Percentiles rank a stretch among this genome's conserved stretches.
phyloP scores from a whole-genome alignment of 1,140 invertebrate genomes.

The Bombyx mandarina region DNA sequence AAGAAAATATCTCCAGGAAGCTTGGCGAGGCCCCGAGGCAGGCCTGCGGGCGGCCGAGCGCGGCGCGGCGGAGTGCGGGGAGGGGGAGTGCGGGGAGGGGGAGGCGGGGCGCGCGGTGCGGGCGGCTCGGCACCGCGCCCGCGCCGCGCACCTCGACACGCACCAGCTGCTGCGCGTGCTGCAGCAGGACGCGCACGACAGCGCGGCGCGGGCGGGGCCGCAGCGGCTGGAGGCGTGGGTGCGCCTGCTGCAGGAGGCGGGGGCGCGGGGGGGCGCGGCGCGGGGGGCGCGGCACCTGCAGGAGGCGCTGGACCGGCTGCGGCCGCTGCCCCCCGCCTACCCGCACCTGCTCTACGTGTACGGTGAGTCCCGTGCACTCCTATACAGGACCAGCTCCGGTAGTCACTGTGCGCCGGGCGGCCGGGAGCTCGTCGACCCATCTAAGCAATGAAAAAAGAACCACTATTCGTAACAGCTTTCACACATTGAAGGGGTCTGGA shows the following conservation, averaged over 20 bases:
- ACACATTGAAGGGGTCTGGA: no score
- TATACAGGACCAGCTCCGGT: neutral
- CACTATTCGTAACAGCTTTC: no score
- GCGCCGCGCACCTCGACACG: slow-evolving; percentile 14
- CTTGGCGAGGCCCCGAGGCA: slow-evolving; percentile 16
- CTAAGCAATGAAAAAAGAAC: no score
- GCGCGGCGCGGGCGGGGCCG: slow-evolving; percentile 12
- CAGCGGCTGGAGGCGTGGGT: slow-evolving; percentile 18
- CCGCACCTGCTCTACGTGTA: slow-evolving; percentile 31
- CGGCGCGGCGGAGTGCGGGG: slow-evolving; percentile 11
- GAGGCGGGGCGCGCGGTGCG: slow-evolving; percentile 11
- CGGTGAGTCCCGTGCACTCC: slow-evolving; percentile 5
- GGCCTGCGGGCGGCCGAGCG: slow-evolving; percentile 22
- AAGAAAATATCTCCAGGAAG: slow-evolving; percentile 18
- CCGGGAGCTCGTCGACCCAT: neutral
- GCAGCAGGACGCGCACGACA: slow-evolving; percentile 3
- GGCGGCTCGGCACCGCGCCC: slow-evolving; percentile 5
- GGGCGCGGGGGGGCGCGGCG: slow-evolving; percentile 14
- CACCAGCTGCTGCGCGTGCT: slow-evolving; percentile 18
- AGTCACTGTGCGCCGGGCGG: neutral
- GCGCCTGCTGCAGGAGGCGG: slow-evolving; percentile 20
- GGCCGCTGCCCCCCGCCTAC: slow-evolving; percentile 24
- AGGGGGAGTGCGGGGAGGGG: neutral
- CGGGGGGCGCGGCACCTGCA: slow-evolving; percentile 14
- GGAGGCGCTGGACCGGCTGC: slow-evolving; percentile 21